These are phyloP conservation scores for Amphiduros pacificus DNA, from an alignment of 2,888 invertebrate genomes.

Conservation along the genomic window DNA sequence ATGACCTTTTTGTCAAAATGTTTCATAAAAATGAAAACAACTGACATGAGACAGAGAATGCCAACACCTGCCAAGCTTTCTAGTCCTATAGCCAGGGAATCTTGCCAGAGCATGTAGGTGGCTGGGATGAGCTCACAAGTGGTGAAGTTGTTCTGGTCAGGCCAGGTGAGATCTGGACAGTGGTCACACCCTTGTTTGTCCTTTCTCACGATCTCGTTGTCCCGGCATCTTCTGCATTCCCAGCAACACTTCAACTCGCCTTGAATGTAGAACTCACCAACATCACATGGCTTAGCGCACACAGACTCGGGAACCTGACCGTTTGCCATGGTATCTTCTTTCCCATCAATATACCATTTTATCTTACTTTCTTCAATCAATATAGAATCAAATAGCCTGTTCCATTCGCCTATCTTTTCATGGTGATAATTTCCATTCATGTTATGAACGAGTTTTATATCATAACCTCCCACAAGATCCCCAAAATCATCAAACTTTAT, in stretches of 20 bases:
- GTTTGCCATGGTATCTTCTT: too few species aligned
- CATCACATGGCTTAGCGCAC: conserved; percentile 18
- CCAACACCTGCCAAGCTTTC: too few species aligned
- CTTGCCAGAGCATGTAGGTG: conserved; percentile 15
- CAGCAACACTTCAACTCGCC: conserved; percentile 25
- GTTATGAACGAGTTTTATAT: too few species aligned
- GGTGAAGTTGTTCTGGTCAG: conserved; percentile 18
- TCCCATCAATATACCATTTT: too few species aligned
- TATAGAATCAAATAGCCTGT: too few species aligned
- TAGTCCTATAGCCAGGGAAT: too few species aligned
- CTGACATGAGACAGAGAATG: too few species aligned
- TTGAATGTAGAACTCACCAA: conserved; percentile 18
- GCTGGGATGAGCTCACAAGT: conserved; percentile 11
- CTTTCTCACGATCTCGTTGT: conserved; percentile 17
- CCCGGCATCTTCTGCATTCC: conserved; percentile 21
- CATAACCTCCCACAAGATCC: conserved; percentile 3
- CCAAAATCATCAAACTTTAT: conserved; percentile 8
- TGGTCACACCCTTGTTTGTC: conserved; percentile 12
- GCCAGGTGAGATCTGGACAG: conserved; percentile 22
- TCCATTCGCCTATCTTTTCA: not conserved
- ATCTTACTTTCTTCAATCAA: not conserved
- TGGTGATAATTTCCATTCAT: too few species aligned
- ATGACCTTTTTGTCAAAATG: conserved; percentile 2
- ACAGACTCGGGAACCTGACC: conserved; percentile 20
- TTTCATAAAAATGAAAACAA: too few species aligned